phyloP scores from a whole-genome alignment of 2,888 invertebrate species.

The Catocala fraxini region DNA sequence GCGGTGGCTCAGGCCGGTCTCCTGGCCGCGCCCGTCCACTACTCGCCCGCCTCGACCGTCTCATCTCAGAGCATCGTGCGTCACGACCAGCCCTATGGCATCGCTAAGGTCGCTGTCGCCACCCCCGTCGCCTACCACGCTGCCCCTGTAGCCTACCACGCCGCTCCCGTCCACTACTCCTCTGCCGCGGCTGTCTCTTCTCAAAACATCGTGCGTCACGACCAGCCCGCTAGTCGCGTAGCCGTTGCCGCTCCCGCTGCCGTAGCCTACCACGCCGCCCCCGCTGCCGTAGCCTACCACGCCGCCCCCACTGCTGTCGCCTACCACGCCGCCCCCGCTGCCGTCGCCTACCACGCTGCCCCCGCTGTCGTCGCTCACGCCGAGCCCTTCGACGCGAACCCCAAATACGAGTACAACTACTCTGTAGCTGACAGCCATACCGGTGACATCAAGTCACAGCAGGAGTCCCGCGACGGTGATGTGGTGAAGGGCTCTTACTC shows the following conservation, averaged over 20 bases:
- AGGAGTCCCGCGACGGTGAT: constrained; percentile 82
- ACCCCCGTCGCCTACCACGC: constrained; percentile 44
- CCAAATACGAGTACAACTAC: constrained; percentile 81
- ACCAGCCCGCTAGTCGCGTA: constrained; percentile 13
- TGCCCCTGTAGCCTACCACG: constrained; percentile 51
- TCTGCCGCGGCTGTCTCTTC: constrained; percentile 44
- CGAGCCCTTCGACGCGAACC: constrained; percentile 52
- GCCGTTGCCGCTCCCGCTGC: neutral
- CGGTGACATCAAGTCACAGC: constrained; percentile 84
- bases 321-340: constrained; percentile 53
- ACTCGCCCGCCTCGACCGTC: constrained; percentile 66
- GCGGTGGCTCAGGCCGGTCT: constrained; percentile 59
- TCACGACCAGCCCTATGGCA: constrained; percentile 60
- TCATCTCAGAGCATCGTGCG: constrained; percentile 72
- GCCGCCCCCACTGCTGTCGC: constrained; percentile 32
- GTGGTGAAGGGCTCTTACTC: constrained; percentile 83
- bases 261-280: constrained; percentile 29
- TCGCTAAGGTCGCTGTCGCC: constrained; percentile 35
- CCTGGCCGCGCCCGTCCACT: constrained; percentile 68
- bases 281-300: constrained; percentile 41
- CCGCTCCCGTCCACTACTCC: constrained; percentile 43
- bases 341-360: constrained; percentile 52
- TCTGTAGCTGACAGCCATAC: constrained; percentile 84
- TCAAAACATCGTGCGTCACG: constrained; percentile 39
- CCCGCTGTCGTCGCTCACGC: constrained; percentile 63